A percentile compares a stretch with the other conserved stretches of the same genome.
Conservation (phyloP, 2,888 invertebrate genomes). For the Entomobrya multifasciata region DNA sequence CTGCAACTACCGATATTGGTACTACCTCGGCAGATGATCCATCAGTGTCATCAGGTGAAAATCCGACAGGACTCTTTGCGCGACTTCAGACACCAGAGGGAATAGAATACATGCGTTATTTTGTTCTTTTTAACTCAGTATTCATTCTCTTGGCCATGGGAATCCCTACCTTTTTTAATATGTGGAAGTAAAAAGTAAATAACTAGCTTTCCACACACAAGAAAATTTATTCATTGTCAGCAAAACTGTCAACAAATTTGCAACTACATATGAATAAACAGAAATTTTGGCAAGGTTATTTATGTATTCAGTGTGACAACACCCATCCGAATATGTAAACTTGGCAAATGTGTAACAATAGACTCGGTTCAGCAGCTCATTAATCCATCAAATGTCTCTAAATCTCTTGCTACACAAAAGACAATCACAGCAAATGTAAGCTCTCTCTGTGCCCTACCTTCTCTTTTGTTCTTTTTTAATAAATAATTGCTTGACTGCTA, state of each 20-base stretch:
- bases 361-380: constrained; percentile 38
- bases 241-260: not conserved
- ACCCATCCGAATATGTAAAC: not conserved
- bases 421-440: constrained; percentile 14
- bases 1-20: not conserved
- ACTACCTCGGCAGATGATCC: constrained; percentile 33
- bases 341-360: not conserved
- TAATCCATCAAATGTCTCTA: constrained; percentile 49
- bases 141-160: constrained; percentile 65
- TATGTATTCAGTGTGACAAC: no score
- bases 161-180: constrained; percentile 56
- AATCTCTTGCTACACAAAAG: not conserved
- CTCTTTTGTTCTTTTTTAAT: not conserved
- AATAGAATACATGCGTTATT: constrained; percentile 77
- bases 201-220: not conserved
- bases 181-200: constrained; percentile 32
- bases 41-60: constrained; percentile 63
- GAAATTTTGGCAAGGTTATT: not conserved
- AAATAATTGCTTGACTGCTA: not conserved
- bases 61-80: constrained; percentile 55
- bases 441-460: not conserved
- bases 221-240: constrained; percentile 11
- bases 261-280: not conserved
- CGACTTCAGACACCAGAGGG: constrained; percentile 75
- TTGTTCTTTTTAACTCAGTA: constrained; percentile 75